Percentiles rank a stretch among this genome's conserved stretches.
Conservation (phyloP, 2,113 vertebrate species). For the Chunga burmeisteri region DNA sequence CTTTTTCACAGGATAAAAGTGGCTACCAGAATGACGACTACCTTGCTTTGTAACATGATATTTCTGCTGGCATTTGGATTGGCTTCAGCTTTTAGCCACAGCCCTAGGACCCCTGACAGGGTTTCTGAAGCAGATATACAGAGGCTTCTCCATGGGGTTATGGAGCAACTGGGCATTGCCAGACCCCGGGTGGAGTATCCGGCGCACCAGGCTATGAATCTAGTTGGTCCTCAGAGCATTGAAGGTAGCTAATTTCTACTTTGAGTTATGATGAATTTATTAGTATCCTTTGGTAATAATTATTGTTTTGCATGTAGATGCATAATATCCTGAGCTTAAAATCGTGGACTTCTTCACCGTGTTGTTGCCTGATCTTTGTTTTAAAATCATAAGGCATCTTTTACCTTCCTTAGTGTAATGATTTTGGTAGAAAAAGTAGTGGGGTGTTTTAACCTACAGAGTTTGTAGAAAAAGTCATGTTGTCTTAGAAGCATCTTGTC, state of each 20-base stretch:
- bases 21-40: not conserved
- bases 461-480: not conserved
- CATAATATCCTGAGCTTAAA: not conserved
- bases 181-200: conserved; percentile 94
- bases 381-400: not conserved
- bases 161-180: conserved; percentile 96
- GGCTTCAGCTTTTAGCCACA: conserved; percentile 77
- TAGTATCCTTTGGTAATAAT: not conserved
- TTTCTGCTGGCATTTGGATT: conserved; percentile 75
- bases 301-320: not conserved
- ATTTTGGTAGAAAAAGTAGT: not conserved
- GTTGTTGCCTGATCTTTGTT: not conserved
- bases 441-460: accelerated
- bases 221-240: conserved; percentile 94
- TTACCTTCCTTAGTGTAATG: not conserved
- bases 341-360: not conserved
- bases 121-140: conserved; percentile 94
- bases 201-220: conserved; percentile 93
- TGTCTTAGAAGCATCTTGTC: not conserved
- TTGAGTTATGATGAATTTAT: not conserved
- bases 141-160: conserved; percentile 93
- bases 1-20: conserved; percentile 54
- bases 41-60: conserved; percentile 56
- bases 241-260: conserved; percentile 81
- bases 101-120: conserved; percentile 79